Evolutionary conservation across 2,888 invertebrate species (phyloP).

Genomic region (Caenorhabditis auriculariae): DNA sequence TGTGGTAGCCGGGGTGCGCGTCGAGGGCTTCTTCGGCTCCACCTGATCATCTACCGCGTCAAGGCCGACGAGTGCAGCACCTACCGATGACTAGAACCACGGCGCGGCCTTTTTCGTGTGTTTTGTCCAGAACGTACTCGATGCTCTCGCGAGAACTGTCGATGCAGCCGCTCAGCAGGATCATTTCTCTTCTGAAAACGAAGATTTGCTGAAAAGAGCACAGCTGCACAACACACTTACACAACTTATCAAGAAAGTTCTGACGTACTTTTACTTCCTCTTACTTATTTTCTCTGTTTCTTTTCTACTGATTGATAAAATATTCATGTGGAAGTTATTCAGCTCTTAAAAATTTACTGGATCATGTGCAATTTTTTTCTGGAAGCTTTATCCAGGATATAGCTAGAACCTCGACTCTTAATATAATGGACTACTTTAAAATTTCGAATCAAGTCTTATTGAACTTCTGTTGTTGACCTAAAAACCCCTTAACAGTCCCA

Average conservation of each 20-base stretch:
- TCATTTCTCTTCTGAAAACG: constrained; percentile 35
- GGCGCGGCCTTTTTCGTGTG: constrained; percentile 16
- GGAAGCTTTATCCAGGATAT: no score
- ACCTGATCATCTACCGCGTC: background rate
- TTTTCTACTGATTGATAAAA: no score
- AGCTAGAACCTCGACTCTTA: no score
- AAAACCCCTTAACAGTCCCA: no score
- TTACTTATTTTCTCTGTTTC: background rate
- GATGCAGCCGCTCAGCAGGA: constrained; percentile 64
- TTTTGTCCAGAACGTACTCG: constrained; percentile 23
- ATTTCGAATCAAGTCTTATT: no score
- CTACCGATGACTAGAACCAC: constrained; percentile 19
- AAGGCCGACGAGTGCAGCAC: background rate
- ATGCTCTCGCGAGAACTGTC: constrained; percentile 27
- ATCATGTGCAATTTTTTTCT: no score
- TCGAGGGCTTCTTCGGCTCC: constrained; percentile 86
- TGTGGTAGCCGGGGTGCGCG: constrained; percentile 71
- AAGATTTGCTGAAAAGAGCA: no score
- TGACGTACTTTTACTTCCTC: background rate
- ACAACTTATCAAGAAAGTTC: constrained; percentile 14
- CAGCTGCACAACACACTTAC: no score
- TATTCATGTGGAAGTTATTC: no score
- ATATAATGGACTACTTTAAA: no score
- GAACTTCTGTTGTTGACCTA: no score
- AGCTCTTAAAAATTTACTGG: no score